A percentile compares a stretch with the other conserved stretches of the same genome.
These are phyloP conservation scores for Drosophila ercepeae DNA, from an alignment of 1,140 invertebrate genomes.

Conservation along the genomic window DNA sequence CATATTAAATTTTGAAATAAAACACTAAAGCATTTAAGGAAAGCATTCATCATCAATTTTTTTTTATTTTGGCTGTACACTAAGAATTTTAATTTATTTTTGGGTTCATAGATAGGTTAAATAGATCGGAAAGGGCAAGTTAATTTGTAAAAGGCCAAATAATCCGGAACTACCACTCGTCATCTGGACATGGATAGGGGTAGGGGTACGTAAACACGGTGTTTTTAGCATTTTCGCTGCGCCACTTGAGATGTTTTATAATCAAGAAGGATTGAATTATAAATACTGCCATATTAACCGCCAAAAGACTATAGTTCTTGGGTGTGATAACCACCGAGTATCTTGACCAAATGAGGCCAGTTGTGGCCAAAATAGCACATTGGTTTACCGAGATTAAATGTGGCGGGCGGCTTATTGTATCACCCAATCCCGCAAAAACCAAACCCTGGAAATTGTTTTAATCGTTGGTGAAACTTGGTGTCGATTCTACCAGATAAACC, in stretches of 20 bases:
- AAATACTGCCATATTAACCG: slow-evolving; percentile 52
- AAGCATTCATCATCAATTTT: too few relatives aligned
- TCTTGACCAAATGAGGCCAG: slow-evolving; percentile 57
- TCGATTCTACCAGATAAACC: neutral
- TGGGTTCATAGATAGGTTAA: too few relatives aligned
- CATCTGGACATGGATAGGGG: neutral
- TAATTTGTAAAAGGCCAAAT: neutral
- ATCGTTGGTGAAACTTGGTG: neutral
- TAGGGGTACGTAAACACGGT: slow-evolving; percentile 13
- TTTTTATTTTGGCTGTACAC: too few relatives aligned
- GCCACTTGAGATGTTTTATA: slow-evolving; percentile 50
- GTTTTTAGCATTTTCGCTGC: neutral
- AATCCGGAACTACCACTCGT: slow-evolving; percentile 15
- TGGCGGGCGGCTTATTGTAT: slow-evolving; percentile 46
- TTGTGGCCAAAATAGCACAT: slow-evolving; percentile 20
- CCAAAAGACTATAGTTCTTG: slow-evolving; percentile 57
- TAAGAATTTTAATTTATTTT: too few relatives aligned
- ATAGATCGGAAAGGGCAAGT: too few relatives aligned
- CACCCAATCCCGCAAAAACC: slow-evolving; percentile 56
- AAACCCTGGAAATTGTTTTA: slow-evolving; percentile 13
- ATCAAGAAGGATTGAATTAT: slow-evolving; percentile 44
- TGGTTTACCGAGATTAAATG: slow-evolving; percentile 55
- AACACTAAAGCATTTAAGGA: too few relatives aligned
- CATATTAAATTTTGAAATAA: too few relatives aligned
- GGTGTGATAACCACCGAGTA: slow-evolving; percentile 63